Evolutionary conservation across 2,888 invertebrate species (phyloP), one percentile per base, ranked within the genome.

Genomic region (Mellilla xanthometata): DNA sequence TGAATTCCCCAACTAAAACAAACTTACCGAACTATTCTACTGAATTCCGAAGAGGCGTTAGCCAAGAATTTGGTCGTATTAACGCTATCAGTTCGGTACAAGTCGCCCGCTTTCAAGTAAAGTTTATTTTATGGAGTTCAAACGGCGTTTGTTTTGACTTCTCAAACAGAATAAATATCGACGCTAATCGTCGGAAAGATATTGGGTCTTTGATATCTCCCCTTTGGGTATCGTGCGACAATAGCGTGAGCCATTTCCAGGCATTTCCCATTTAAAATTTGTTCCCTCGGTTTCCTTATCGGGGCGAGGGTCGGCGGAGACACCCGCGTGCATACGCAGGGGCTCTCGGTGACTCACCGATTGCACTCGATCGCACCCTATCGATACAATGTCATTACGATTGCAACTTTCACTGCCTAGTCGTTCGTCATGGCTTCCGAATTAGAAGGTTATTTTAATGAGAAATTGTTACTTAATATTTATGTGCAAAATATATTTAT

Each of bases 171-270:
- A 81, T 82, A 84, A 82, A 83, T 78, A 81, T 76, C 70, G 67
- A 69, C 70, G 72, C 75, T 81, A 81, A 81, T 76, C 76, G 76
- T 73, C 68, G 65, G 63, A 69, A 63, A 76, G 73, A 80, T 82
- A 81, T 75, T 76, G 75, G 67, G 62, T 62, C 65, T 65, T 63
- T 64, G 67, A 68, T 79, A 83, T 84, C 80, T 76, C 78, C 83
- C 85, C 86, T 78, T 66, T 58, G 77, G 75, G 69, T 66, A 72
- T 68, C 64, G 72, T 68, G 68, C 68, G 72, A 86, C 86, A 86
- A 86, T 83, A 76, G 85, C 81, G 77, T 73, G 77, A 74, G 79
- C 83, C 84, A 81, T 85, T 85, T 86, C 81, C 78, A 84, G 81
- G 76, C 81, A 74, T 82, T 84, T 85, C 82, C 85, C 77, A 76